Evolutionary conservation across 2,797 vertebrate genomes (phyloP).

Genomic region (Thripadectes ignobilis): DNA sequence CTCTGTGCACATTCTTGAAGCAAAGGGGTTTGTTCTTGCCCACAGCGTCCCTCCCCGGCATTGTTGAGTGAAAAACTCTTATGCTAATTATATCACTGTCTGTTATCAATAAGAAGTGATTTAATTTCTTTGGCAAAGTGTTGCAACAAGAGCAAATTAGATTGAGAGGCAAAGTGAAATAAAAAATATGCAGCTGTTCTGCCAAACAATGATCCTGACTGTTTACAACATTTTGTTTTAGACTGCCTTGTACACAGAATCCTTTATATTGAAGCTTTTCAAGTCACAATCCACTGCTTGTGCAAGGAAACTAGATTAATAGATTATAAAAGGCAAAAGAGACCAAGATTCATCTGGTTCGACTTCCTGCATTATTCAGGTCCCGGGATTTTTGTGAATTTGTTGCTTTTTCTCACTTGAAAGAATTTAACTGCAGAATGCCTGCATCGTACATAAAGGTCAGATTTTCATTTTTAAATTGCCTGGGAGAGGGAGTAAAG

Average conservation of each 20-base stretch:
- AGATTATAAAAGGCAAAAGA: slow-evolving; percentile 42
- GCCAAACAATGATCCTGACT: slow-evolving; percentile 43
- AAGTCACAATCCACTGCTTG: slow-evolving; percentile 28
- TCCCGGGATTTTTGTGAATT: not conserved
- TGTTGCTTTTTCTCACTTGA: not conserved
- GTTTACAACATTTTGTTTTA: slow-evolving; percentile 34
- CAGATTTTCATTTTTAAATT: not conserved
- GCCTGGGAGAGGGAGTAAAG: not conserved
- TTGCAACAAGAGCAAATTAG: slow-evolving; percentile 50
- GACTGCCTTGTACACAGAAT: slow-evolving; percentile 30
- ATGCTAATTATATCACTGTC: slow-evolving; percentile 45
- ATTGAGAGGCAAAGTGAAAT: slow-evolving; percentile 47
- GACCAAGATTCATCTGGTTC: slow-evolving; percentile 19
- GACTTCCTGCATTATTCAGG: slow-evolving; percentile 2
- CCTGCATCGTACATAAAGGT: not conserved
- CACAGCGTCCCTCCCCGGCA: slow-evolving; percentile 5
- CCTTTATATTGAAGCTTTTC: slow-evolving; percentile 49
- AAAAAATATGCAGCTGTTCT: slow-evolving; percentile 52
- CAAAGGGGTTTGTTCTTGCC: slow-evolving; percentile 40
- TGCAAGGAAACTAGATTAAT: slow-evolving; percentile 43
- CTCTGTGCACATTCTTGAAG: slow-evolving; percentile 23
- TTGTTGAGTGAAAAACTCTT: slow-evolving; percentile 43
- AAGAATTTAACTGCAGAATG: not conserved
- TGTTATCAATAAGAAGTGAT: slow-evolving; percentile 57
- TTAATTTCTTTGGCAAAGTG: slow-evolving; percentile 63